phyloP scores from a whole-genome alignment of 2,888 invertebrate genomes.

The Cerceris rybyensis region DNA sequence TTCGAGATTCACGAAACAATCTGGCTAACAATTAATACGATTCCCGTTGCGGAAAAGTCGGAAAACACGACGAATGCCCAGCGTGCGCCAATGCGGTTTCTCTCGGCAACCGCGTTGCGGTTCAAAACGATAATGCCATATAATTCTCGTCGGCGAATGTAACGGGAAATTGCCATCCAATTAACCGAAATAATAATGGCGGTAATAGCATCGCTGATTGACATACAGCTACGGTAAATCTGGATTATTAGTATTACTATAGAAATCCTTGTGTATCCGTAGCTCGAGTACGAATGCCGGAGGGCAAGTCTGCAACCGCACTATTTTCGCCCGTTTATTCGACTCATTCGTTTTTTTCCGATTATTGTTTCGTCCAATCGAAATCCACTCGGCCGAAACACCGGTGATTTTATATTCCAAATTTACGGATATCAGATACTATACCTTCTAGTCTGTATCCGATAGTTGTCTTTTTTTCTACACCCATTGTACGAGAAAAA shows the following conservation, averaged over 20 bases:
- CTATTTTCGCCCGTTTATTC: constrained; percentile 35
- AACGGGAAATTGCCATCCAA: constrained; percentile 61
- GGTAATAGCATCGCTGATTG: constrained; percentile 56
- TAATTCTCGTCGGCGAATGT: constrained; percentile 46
- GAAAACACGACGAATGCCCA: neutral
- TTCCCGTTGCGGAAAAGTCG: neutral
- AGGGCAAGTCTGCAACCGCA: neutral
- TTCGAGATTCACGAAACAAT: too few relatives aligned
- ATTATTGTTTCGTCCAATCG: constrained; percentile 33
- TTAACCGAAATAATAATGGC: constrained; percentile 62
- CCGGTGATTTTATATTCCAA: constrained; percentile 22
- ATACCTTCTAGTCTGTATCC: too few relatives aligned
- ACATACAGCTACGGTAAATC: constrained; percentile 49
- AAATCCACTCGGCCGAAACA: constrained; percentile 16
- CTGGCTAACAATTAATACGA: neutral
- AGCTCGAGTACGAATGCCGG: constrained; percentile 8
- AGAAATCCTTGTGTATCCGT: constrained; percentile 16
- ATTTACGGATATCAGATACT: too few relatives aligned
- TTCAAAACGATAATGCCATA: constrained; percentile 52
- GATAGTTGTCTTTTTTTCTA: too few relatives aligned
- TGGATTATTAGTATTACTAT: constrained; percentile 49
- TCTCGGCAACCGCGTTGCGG: constrained; percentile 14
- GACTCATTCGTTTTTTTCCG: constrained; percentile 39
- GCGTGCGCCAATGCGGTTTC: constrained; percentile 30
- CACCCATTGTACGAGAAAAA: too few relatives aligned